Evolutionary conservation across 37 sponge, comb jelly and placozoan genomes (phyloP), one percentile per base, ranked within the genome.

Genomic region (Halichondria panicea): DNA sequence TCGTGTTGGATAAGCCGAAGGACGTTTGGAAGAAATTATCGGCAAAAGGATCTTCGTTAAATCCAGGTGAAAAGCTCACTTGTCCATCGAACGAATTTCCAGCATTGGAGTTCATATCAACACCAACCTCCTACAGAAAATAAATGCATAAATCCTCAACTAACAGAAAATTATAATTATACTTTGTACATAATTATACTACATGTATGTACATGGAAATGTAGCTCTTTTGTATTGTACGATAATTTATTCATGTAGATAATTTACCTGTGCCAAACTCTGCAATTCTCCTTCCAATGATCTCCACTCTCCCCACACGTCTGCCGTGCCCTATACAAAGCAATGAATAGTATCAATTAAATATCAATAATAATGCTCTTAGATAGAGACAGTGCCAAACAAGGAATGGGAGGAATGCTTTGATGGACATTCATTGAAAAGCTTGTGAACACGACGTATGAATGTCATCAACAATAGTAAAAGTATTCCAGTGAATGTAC

Each of bases 21-120:
- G 76, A 75, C 1, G n/a, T 27, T 50, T 63, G 64, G 63, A 63
- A 76, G 32, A 76, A 48, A 22, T 42, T 33, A 30, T 76, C 76
- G 11, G 12, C 19, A 38, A 76, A 76, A 33, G 63, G 64, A 50
- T 72, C 57, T 3, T 55, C 73, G 32, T 56, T 71, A 8, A 59
- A 24, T 24, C 27, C 27, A 9, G 27, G 19, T 15, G 9, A 27
- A 40, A 1, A 22, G 18, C 24, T 66, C 24, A 7, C 35, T 30
- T 4, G 6, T 30, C 35, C 12, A 15, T 4, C 12, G 32, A 35
- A 35, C 33, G 12, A 18, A 59, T 24, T 4, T 24, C 27, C 22
- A 43, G 8, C 50, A 43, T 11, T n/a, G 44, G 48, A 8, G 9
- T 34, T 28, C 12, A 8, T 22, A 68, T 56, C 59, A 21, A 73